Percentiles rank a stretch among this genome's conserved stretches.
phyloP scores from a whole-genome alignment of 2,113 vertebrate species.

The Anhinga rufa region DNA sequence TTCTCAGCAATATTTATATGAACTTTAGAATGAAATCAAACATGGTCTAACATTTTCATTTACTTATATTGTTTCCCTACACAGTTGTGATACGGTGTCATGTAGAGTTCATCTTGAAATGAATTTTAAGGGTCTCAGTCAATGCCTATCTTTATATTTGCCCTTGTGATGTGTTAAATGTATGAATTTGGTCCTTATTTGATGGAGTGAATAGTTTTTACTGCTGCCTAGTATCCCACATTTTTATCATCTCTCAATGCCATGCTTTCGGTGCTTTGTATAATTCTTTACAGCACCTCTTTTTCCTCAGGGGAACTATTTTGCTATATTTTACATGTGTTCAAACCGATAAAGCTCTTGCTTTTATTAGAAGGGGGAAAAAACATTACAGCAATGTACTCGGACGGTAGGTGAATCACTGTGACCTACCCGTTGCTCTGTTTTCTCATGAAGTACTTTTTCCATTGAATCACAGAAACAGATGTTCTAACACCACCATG shows the following conservation, averaged over 20 bases:
- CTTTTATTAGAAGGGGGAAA: constrained; percentile 40
- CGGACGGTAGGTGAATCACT: constrained; percentile 64
- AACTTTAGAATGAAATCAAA: neutral
- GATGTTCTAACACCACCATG: constrained; percentile 77
- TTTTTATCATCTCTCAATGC: constrained; percentile 42
- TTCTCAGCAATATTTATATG: neutral
- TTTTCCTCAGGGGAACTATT: constrained; percentile 11
- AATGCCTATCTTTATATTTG: neutral
- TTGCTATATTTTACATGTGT: constrained; percentile 35
- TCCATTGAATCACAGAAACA: constrained; percentile 80
- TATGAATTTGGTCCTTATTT: neutral
- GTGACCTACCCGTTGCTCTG: constrained; percentile 55
- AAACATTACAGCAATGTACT: constrained; percentile 32
- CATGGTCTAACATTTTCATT: neutral
- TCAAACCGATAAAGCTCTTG: constrained; percentile 47
- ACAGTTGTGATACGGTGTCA: neutral
- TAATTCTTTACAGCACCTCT: constrained; percentile 26
- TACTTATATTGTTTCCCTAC: neutral
- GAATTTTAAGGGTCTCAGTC: neutral
- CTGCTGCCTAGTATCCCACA: neutral
- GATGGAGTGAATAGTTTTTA: constrained; percentile 11
- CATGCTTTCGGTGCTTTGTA: neutral
- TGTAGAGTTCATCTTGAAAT: neutral
- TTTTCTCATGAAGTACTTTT: constrained; percentile 79
- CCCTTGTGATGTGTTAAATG: neutral